phyloP scores from a whole-genome alignment of 2,888 invertebrate species.

The Seira musarum region DNA sequence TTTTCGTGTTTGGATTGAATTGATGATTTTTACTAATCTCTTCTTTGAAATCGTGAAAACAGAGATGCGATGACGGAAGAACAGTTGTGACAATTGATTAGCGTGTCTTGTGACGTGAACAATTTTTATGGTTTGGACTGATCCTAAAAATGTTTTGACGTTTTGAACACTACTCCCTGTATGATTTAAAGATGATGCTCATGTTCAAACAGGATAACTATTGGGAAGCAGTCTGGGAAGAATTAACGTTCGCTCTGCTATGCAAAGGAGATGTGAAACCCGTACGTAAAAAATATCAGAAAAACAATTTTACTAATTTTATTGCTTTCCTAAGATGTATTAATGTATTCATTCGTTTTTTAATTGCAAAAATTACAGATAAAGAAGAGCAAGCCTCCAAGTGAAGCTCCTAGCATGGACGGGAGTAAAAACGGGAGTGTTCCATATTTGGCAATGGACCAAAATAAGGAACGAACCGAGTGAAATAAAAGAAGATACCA shows the following conservation, averaged over 20 bases:
- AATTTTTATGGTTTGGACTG: slow-evolving; percentile 17
- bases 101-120: not conserved
- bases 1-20: not conserved
- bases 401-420: slow-evolving; percentile 61
- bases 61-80: slow-evolving; percentile 50
- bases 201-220: slow-evolving; percentile 46
- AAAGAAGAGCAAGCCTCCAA: slow-evolving; percentile 60
- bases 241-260: slow-evolving; percentile 70
- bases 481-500: slow-evolving; percentile 32
- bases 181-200: not conserved
- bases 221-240: slow-evolving; percentile 69
- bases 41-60: not conserved
- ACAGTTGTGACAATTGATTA: slow-evolving; percentile 64
- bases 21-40: slow-evolving; percentile 11
- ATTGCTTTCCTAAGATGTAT: not conserved
- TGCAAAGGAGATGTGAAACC: slow-evolving; percentile 70
- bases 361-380: slow-evolving; percentile 38
- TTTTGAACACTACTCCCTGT: not conserved
- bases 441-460: slow-evolving; percentile 67
- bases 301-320: not conserved
- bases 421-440: slow-evolving; percentile 63
- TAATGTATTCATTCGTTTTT: slow-evolving; percentile 22
- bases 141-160: slow-evolving; percentile 6
- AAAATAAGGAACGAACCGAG: slow-evolving; percentile 60
- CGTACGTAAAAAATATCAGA: slow-evolving; percentile 36